phyloP scores from a whole-genome alignment of 2,797 vertebrate genomes.

The Notolabrus celidotus region DNA sequence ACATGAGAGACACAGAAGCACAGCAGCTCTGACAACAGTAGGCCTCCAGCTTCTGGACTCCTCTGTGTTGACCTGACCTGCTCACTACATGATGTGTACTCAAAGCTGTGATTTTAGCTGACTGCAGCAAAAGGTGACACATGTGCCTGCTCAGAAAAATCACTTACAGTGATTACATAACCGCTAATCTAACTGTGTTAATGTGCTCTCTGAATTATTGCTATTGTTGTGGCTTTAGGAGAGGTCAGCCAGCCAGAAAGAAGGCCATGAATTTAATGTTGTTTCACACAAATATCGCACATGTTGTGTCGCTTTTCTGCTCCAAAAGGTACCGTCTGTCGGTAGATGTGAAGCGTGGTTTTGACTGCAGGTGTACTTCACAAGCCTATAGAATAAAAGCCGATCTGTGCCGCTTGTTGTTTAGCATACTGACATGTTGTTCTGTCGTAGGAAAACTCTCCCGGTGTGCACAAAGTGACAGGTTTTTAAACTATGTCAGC shows the following conservation, averaged over 20 bases:
- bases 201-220: conserved; percentile 69
- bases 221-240: conserved; percentile 55
- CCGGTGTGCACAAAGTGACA: not conserved
- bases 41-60: not conserved
- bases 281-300: conserved; percentile 22
- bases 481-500: not conserved
- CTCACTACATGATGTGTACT: not conserved
- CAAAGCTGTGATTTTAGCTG: conserved; percentile 16
- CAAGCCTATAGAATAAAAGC: too few species aligned
- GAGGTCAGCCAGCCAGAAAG: conserved; percentile 27
- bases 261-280: conserved; percentile 39
- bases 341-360: too few species aligned
- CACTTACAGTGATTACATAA: conserved; percentile 69
- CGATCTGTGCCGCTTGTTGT: too few species aligned
- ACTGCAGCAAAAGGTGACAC: conserved; percentile 44
- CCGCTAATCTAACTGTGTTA: conserved; percentile 67
- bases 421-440: conserved; percentile 6
- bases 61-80: not conserved
- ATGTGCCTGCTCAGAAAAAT: conserved; percentile 43
- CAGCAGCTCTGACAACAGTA: not conserved
- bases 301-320: not conserved
- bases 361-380: too few species aligned
- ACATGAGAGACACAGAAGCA: too few species aligned
- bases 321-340: not conserved
- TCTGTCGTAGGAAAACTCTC: not conserved